Conservation (phyloP, 2,797 vertebrate species). For the Lophotriccus pileatus region DNA sequence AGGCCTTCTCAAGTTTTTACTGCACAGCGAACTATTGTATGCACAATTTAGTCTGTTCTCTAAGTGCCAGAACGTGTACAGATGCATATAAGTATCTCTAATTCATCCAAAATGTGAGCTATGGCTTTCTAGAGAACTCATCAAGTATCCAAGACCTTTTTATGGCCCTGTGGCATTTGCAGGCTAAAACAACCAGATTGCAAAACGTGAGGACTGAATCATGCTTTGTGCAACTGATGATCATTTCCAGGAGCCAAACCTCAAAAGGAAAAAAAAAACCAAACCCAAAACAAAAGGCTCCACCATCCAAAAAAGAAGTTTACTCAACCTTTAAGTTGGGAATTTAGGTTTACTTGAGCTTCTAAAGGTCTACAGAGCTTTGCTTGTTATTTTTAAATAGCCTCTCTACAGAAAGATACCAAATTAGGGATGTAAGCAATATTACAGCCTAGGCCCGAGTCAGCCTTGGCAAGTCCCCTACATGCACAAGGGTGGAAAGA, state of each 20-base stretch:
- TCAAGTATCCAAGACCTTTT: neutral
- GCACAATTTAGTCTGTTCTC: neutral
- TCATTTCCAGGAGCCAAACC: neutral
- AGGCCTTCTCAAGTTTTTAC: neutral
- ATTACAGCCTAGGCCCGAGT: neutral
- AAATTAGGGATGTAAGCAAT: neutral
- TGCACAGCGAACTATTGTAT: neutral
- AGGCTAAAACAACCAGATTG: neutral
- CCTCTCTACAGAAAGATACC: neutral
- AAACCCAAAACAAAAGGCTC: neutral
- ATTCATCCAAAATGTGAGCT: neutral
- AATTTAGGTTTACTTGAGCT: neutral
- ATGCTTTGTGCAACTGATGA: neutral
- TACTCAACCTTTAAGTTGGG: neutral
- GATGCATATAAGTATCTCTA: neutral
- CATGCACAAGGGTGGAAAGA: neutral
- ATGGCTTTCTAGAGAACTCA: neutral
- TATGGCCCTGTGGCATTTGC: neutral
- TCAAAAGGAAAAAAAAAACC: neutral
- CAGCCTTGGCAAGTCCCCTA: neutral
- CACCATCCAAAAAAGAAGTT: neutral
- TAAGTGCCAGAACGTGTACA: neutral
- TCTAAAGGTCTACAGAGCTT: neutral
- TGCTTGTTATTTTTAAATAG: neutral
- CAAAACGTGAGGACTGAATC: neutral